A percentile compares a stretch with the other conserved stretches of the same genome.
These are phyloP conservation scores for Thripadectes ignobilis DNA, from an alignment of 2,797 vertebrate genomes.

Conservation along the genomic window DNA sequence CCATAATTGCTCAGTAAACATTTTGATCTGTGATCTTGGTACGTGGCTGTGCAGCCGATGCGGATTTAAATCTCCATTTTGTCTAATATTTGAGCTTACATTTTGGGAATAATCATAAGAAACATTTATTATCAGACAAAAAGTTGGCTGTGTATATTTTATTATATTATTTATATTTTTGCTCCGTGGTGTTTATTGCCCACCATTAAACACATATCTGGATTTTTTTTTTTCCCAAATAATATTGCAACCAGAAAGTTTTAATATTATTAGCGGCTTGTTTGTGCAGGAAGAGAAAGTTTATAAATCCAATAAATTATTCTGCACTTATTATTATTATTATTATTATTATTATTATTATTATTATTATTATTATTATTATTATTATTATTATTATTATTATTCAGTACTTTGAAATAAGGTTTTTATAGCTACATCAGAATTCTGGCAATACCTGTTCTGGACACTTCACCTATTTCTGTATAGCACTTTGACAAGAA, in stretches of 20 bases:
- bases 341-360: too few species aligned
- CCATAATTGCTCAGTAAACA: background rate
- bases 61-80: background rate
- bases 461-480: background rate
- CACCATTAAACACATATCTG: background rate
- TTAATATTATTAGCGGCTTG: background rate
- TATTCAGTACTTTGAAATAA: background rate
- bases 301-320: background rate
- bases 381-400: too few species aligned
- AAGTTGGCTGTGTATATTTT: background rate
- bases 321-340: background rate
- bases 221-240: background rate
- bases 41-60: background rate
- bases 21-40: background rate
- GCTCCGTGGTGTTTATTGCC: background rate
- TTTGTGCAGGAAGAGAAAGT: background rate
- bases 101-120: background rate
- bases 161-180: background rate
- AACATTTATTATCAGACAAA: background rate
- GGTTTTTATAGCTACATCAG: background rate
- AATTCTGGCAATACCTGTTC: background rate
- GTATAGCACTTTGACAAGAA: background rate
- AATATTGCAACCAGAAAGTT: background rate
- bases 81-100: background rate
- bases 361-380: too few species aligned